These are phyloP conservation scores for Epirrhoe alternata DNA, from an alignment of 2,888 invertebrate species.

Conservation along the genomic window DNA sequence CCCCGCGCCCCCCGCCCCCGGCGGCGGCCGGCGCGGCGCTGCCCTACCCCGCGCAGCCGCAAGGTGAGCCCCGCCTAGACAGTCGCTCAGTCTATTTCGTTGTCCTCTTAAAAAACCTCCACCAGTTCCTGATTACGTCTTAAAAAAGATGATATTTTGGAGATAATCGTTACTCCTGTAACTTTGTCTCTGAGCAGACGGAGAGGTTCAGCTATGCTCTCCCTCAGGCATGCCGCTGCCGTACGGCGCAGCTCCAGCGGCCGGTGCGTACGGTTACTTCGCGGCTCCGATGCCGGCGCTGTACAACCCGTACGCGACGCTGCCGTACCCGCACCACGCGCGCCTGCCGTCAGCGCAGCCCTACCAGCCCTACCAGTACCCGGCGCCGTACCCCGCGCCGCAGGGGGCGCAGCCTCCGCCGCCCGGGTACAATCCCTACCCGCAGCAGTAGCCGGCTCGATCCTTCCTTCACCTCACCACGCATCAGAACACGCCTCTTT, in stretches of 20 bases:
- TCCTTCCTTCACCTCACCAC: background rate
- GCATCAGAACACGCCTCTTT: background rate
- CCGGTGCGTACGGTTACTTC: conserved; percentile 88
- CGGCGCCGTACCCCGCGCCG: conserved; percentile 65
- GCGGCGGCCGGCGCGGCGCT: conserved; percentile 68
- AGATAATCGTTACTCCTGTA: no score
- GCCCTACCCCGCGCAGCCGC: conserved; percentile 90
- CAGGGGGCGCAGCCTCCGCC: conserved; percentile 50
- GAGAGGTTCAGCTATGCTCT: no score
- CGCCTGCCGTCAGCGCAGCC: conserved; percentile 83
- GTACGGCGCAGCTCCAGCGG: conserved; percentile 69
- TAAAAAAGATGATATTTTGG: no score
- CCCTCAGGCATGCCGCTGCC: conserved; percentile 77
- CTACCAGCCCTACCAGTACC: conserved; percentile 81
- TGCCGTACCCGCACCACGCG: conserved; percentile 89
- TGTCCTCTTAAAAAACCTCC: no score
- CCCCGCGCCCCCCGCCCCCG: conserved; percentile 55
- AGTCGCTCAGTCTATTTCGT: no score
- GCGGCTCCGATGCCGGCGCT: conserved; percentile 93
- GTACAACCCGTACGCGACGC: conserved; percentile 94
- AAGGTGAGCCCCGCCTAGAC: conserved; percentile 67
- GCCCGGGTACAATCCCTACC: conserved; percentile 72
- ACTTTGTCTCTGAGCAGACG: no score
- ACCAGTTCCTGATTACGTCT: no score
- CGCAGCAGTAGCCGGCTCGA: conserved; percentile 53